Base-by-base conservation (phyloP, 1,140 invertebrate species). In the Drosophila miranda region DNA sequence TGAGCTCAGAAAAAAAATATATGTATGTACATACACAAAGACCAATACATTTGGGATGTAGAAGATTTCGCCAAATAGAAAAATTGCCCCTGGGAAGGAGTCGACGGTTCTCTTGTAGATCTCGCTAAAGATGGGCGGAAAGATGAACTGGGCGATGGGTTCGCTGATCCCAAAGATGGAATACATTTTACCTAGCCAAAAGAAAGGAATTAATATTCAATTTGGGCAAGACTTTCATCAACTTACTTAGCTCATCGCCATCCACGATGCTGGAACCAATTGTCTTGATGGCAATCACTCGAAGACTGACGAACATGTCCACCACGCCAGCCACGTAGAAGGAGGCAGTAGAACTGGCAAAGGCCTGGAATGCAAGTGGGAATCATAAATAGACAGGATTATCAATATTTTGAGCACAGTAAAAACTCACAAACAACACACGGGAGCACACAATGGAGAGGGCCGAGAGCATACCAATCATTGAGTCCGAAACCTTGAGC, bases 161-260 rank as follows among this genome's bases (percentile, higher is more conserved):
- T 91, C 90, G 28, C 84, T 86, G 6, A 91, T 90, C 4, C 90
- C 90, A 30, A 91, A 89, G 7, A 91, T 78, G 0, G 90, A 88
- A 61, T 90, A 91, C 82, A 91, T 89, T 78, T 90, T 90, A 30
- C 90, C 90, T 91, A n/a, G 9, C 68, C 62, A 14, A 8, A 4
- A 13, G 30, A 7, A 0, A 42, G 42, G 13, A 23, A 21, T 45
- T 55, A 34, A 34, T 9, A 41, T 1, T 34, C 2, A 42, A 2
- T 46, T 56, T 3, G 9, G 41, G 42, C 41, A 16, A 13, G 6
- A 0, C 14, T 51, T 2, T 6, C 8, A 26, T 4, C 0, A 11
- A 80, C 77, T 75, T 49, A 91, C 90, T 90, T 13, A 91, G 63
- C 50, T 91, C 90, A 14, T 90, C 88, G 6, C 77, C 82, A 42